Base-by-base conservation (phyloP, 2,113 vertebrate species). In the Arothron firmamentum region DNA sequence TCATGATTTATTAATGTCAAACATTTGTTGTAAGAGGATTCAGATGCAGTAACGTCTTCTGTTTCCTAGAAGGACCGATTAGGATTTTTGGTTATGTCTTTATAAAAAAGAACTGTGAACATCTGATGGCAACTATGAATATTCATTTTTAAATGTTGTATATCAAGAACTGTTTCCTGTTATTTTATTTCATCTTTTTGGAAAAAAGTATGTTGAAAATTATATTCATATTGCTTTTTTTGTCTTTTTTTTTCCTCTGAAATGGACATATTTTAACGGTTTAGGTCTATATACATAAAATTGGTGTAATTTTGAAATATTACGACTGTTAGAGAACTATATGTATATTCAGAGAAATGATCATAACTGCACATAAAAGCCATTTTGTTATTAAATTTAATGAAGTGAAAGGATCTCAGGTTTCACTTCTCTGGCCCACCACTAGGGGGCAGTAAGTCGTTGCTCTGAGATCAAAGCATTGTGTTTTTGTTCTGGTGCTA, bases 301-400 rank as follows among this genome's bases (percentile, higher is more conserved):
- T 62, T 70, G 54, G 41, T 81, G 65, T 76, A 54, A 67, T 71
- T 79, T 83, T 77, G 43, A 69, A 67, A 79, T 55, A 59, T 78
- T 77, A 75, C 31, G 78, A 88, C 86, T 89, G 85, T 89, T 87
- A 81, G 82, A 61, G 71, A 74, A 74, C 46, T 78, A 80, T 79
- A 79, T 83, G 78, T 87, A 83, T 87, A 88, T 84, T 74, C 77
- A 84, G 72, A 82, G 38, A 60, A 53, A 54, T 62, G 72, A 68
- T 67, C 48, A 62, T 69, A 83, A 79, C 82, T 84, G 78, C 79
- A 83, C 75, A 87, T 82, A 72, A 79, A 86, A 86, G 83, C 85
- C 82, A 85, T 88, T 88, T 86, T 83, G 71, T 79, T 81, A 78
- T 80, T 42, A 56, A 46, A 52, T 77, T 70, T 77, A 77, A 63